Conservation (phyloP, 2,797 vertebrate genomes). For the Toxotes lorentzi region DNA sequence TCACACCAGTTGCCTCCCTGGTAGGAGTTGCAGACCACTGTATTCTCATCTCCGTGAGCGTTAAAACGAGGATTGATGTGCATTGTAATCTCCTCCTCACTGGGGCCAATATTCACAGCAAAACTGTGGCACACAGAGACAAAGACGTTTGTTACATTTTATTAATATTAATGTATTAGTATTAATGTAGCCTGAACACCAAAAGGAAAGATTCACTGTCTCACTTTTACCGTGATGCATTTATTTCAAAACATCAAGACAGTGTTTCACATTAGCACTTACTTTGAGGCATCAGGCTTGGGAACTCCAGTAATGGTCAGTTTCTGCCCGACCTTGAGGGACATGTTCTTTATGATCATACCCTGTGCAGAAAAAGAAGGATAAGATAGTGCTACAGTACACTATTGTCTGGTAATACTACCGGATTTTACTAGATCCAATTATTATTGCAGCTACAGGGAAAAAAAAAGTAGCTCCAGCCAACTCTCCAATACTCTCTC, state of each 20-base stretch:
- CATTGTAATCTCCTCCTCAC: constrained; percentile 74
- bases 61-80: constrained; percentile 87
- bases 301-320: constrained; percentile 78
- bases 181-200: background rate
- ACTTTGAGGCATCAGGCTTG: constrained; percentile 75
- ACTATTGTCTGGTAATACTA: constrained; percentile 36
- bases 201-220: background rate
- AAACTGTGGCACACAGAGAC: constrained; percentile 81
- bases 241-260: background rate
- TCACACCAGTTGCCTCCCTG: constrained; percentile 81
- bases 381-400: background rate
- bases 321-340: constrained; percentile 86
- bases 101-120: constrained; percentile 79
- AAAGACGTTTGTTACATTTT: no score
- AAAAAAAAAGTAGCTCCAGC: constrained; percentile 10
- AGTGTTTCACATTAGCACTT: constrained; percentile 36
- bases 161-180: no score
- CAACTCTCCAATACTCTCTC: constrained; percentile 23
- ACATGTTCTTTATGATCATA: constrained; percentile 83
- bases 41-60: constrained; percentile 76
- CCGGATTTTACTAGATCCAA: constrained; percentile 36
- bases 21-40: constrained; percentile 84
- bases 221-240: background rate
- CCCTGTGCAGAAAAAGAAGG: constrained; percentile 61
- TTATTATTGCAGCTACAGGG: constrained; percentile 28